Percentiles rank a stretch among this genome's conserved stretches.
Evolutionary conservation across 2,113 vertebrate genomes (phyloP).

Genomic region (Ptyas mucosa): DNA sequence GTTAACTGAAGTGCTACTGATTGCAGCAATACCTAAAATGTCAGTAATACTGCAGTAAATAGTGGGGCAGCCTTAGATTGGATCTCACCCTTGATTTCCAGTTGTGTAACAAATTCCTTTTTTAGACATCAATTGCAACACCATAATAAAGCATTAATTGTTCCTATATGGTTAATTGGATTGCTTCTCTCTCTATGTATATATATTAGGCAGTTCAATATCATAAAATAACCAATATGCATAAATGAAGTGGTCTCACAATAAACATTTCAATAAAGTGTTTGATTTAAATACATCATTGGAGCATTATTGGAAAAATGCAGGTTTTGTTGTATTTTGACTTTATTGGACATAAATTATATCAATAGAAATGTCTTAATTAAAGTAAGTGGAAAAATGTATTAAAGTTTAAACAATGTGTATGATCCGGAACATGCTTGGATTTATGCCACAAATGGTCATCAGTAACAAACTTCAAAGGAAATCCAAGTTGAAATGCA

Average conservation of each 20-base stretch:
- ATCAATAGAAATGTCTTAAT: background rate
- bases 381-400: background rate
- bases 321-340: background rate
- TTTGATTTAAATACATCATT: background rate
- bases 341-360: background rate
- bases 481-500: background rate
- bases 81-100: background rate
- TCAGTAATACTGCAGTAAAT: background rate
- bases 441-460: background rate
- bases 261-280: background rate
- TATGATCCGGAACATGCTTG: background rate
- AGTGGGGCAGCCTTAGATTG: background rate
- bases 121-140: background rate
- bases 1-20: background rate
- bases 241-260: background rate
- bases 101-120: background rate
- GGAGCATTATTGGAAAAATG: background rate
- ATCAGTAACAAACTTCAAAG: background rate
- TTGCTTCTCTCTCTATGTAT: too few species aligned
- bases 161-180: background rate
- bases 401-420: background rate
- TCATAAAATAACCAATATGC: background rate
- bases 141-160: background rate
- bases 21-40: background rate
- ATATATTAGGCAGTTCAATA: background rate